Evolutionary conservation across 2,888 invertebrate genomes (phyloP), one percentile per base, ranked within the genome.

Genomic region (Ceriagrion tenellum): DNA sequence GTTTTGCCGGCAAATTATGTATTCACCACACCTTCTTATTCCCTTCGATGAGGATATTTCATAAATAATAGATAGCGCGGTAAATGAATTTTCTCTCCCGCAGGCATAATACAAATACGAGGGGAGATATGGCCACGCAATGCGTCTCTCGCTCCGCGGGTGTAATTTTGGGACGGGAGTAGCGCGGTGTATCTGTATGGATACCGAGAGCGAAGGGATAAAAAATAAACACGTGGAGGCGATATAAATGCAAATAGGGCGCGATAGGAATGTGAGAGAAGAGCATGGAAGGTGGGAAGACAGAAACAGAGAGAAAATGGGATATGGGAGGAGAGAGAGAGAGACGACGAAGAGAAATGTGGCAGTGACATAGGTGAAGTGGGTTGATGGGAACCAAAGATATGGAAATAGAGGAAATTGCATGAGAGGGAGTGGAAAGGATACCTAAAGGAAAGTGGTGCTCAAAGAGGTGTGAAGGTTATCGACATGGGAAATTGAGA

Each of bases 211-310:
- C 35, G 81, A 30, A 81, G 26, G 69, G 4, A 35, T 35, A 81
- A 81, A 81, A 81, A 81, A 74, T 2, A 35, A 59, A 20, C 16
- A 69, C 23, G n/a, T 3, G 69, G 12, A 35, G 81, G 81, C 16
- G 35, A 81, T 81, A 81, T 81, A 81, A 81, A 81, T 81, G 81
- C 81, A 81, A 81, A 81, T 81, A 81, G 81, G 81, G 35, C 10
- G 16, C 16, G 81, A 81, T 81, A 35, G 81, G 81, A 35, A 81
- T 35, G 16, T 12, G 81, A 16, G 18, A 13, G 81, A 30, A 35
- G 35, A 1, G 35, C 13, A n/a, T 35, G 30, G 35, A 81, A 59
- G 59, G 59, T 59, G 59, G 59, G 20, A 59, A 59, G 59, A 59
- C 1, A 59, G 59, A 12, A 59, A 59, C 16, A 59, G 59, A 20